Evolutionary conservation across 1,140 invertebrate genomes (phyloP), one percentile per base, ranked within the genome.

Genomic region (Branchinecta lynchi): DNA sequence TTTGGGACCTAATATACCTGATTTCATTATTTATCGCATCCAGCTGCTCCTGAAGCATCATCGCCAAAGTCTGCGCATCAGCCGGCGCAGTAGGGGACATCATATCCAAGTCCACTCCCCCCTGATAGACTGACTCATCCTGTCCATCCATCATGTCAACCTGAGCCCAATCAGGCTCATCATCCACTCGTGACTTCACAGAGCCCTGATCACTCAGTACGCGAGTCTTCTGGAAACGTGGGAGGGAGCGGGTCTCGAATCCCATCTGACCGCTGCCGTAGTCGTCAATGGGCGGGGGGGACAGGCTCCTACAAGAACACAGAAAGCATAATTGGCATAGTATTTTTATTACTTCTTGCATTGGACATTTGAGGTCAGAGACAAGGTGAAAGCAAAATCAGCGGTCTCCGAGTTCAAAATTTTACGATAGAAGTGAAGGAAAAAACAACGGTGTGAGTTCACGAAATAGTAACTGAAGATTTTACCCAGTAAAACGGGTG

Each of bases 11-110:
- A 44, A 70, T 69, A 68, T 74, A 84, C 83, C 86, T 86, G 73
- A 99, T 99, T 83, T 99, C 97, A 77, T 97, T 97, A 80, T 99
- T 99, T 75, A 99, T 99, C 73, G 96, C 97, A 81, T 99, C 96
- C 66, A 99, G 81, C 79, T 99, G 96, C 78, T 99, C 95, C 80
- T 99, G 97, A 71, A 99, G 82, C 92, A 99, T 98, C 74, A 97
- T 84, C 32, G 96, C 96, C 70, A 99, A 81, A 0, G 95, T 94
- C 78, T 98, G 96, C 44, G 96, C 95, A 79, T 99, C 96, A 7
- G 91, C 68, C 68, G 46, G 17, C 2, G 74, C 65, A 77, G 67
- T 45, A 74, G 71, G 71, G 43, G 71, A 72, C 43, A 72, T 72
- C 32, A 72, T 68, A 44, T 72, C 71, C 17, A 45, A 43, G 9